Evolutionary conservation across 2,888 invertebrate genomes (phyloP), one percentile per base, ranked within the genome.

Genomic region (Gryllus longicercus): DNA sequence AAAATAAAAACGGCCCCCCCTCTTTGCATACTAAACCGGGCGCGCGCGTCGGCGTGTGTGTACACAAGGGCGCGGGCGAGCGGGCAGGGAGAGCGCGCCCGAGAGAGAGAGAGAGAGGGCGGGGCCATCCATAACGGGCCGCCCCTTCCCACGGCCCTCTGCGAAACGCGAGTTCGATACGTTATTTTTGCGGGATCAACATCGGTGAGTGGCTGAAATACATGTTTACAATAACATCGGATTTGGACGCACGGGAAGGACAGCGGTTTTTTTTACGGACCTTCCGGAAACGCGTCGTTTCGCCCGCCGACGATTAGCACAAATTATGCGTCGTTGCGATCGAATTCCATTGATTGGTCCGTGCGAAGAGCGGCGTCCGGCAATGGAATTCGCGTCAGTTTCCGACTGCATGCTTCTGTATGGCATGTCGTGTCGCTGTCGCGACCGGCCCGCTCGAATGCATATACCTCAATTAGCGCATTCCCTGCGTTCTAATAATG

Each of bases 171-270:
- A n/a, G 63, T 63, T 63, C 63, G 63, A 63, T 63, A 63, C 63
- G 63, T 18, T 63, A 63, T 63, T 63, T 63, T 63, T 63, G 63
- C 63, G 63, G 63, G 63, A 63, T 63, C 63, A 63, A 38, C 38
- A 38, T 38, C 38, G 38, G 16, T 18, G 63, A 63, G 63, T 63
- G 16, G 63, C 63, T 63, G 63, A 63, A 63, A 63, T 63, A 63
- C 63, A 63, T 63, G 63, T 63, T 63, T 63, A 63, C 63, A 63
- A 63, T 63, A 63, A 63, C 63, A 63, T 63, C 63, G 63, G 63
- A 63, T 63, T 63, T n/a, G 63, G 63, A 63, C 63, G 63, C 63
- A 63, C 63, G 63, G 63, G 16, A 63, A 18, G 14, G 16, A 63
- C 63, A 63, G 16, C 63, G n/a, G 63, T 2, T 63, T 63, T 63